Base-by-base conservation (phyloP, 2,797 vertebrate species). In the Apodemus agrarius region DNA sequence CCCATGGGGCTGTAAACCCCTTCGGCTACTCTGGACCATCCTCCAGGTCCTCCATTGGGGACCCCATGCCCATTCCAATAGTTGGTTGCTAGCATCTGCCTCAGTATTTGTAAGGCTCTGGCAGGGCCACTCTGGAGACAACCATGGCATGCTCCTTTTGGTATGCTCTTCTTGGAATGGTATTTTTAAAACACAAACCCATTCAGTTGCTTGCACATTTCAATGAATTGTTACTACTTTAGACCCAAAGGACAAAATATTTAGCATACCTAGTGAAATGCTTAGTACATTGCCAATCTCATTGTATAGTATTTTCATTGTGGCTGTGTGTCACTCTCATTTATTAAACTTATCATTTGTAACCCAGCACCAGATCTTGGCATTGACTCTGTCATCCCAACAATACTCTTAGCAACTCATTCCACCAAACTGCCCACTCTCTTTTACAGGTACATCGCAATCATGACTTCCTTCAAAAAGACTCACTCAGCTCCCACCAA, bases 141-240 rank as follows among this genome's bases (percentile, higher is more conserved):
- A 43, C 43, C 43, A 43, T 43, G 43, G 43, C 43, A 43, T 43
- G 43, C 43, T 43, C 43, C 43, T 43, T 43, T 43, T 43, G 43
- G 43, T 43, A 43, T 43, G 43, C 43, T 3, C 43, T 43, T 43
- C 43, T 52, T 84, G 57, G 54, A 80, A 21, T 84, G 10, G 6
- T 72, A 91, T n/a, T 90, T 92, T 83, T 52, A 75, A 93, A 93
- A 75, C 37, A 91, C 16, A 91, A 61, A 6, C 76, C 69, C 16
- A 89, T 8, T 34, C 17, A 74, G 8, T n/a, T 67, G 5, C 24
- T 83, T 84, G 24, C 85, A 80, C 24, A 17, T 12, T 40, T 88
- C n/a, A 69, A 3, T 76, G 24, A 13, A 76, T 85, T 65, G 79
- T 96, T 40, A 86, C 29, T 83, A 14, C 37, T 94, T 57, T 37